Percentiles rank a stretch among this genome's conserved stretches.
phyloP scores from a whole-genome alignment of 1,140 invertebrate genomes.

The Saccostrea glomerata region DNA sequence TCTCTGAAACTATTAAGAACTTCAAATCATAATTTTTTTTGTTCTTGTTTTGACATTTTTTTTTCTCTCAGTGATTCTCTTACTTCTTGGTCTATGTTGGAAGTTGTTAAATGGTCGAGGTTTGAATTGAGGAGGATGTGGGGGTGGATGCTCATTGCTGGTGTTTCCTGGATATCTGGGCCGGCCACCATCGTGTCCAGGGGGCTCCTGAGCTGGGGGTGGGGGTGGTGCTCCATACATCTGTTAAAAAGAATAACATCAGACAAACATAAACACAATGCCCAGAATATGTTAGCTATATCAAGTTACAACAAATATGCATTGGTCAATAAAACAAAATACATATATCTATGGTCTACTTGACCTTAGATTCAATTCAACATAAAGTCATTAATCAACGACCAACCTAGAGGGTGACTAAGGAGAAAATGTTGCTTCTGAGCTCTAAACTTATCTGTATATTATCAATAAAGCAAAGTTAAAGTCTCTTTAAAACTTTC shows the following conservation, averaged over 20 bases:
- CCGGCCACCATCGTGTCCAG: not conserved
- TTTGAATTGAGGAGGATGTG: conserved; percentile 7
- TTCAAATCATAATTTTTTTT: too few species aligned
- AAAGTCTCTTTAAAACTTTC: too few species aligned
- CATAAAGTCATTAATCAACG: too few species aligned
- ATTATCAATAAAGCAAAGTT: too few species aligned
- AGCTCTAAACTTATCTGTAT: not conserved
- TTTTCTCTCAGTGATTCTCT: not conserved
- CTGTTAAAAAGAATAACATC: too few species aligned
- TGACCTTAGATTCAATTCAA: not conserved
- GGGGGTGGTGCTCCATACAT: not conserved
- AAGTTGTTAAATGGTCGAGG: conserved; percentile 30
- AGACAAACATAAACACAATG: too few species aligned
- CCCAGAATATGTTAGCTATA: too few species aligned
- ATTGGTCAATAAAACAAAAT: not conserved
- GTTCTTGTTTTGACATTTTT: too few species aligned
- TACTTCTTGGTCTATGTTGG: conserved; percentile 57
- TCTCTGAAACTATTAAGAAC: too few species aligned
- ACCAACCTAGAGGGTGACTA: too few species aligned
- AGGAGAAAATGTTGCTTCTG: too few species aligned
- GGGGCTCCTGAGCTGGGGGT: not conserved
- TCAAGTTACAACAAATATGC: not conserved
- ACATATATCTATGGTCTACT: not conserved
- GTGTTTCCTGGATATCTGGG: not conserved
- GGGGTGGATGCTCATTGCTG: not conserved